phyloP scores from a whole-genome alignment of 2,888 invertebrate species.

The Perizoma flavofasciatum region DNA sequence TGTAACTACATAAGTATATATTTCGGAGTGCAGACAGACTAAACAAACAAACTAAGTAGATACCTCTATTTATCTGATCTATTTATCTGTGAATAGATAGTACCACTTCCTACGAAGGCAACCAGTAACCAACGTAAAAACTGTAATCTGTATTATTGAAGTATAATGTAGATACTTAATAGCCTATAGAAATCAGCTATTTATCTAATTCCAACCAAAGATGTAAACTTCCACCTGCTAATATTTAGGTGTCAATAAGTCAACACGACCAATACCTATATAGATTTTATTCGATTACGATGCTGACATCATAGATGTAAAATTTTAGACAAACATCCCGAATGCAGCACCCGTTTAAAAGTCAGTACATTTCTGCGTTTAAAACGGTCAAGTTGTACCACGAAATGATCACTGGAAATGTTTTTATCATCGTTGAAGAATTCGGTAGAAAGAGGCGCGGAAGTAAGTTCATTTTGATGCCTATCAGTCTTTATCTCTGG shows the following conservation, averaged over 20 bases:
- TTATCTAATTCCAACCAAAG: not conserved
- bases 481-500: not conserved
- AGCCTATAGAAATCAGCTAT: too few relatives aligned
- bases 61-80: not conserved
- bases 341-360: conserved; percentile 33
- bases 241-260: conserved; percentile 38
- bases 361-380: conserved; percentile 21
- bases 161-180: too few relatives aligned
- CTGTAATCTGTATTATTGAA: too few relatives aligned
- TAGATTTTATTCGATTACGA: conserved; percentile 43
- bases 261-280: conserved; percentile 36
- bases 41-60: not conserved
- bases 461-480: conserved; percentile 47
- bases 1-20: conserved; percentile 1
- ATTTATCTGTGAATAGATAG: too few relatives aligned
- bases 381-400: conserved; percentile 31
- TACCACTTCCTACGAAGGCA: too few relatives aligned
- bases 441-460: conserved; percentile 45
- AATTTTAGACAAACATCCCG: conserved; percentile 46
- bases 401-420: conserved; percentile 50
- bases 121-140: too few relatives aligned
- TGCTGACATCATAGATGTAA: conserved; percentile 63
- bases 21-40: conserved; percentile 10
- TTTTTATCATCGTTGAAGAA: conserved; percentile 51
- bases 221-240: conserved; percentile 24